phyloP scores from a whole-genome alignment of 2,888 invertebrate species.

The Encarsia formosa region DNA sequence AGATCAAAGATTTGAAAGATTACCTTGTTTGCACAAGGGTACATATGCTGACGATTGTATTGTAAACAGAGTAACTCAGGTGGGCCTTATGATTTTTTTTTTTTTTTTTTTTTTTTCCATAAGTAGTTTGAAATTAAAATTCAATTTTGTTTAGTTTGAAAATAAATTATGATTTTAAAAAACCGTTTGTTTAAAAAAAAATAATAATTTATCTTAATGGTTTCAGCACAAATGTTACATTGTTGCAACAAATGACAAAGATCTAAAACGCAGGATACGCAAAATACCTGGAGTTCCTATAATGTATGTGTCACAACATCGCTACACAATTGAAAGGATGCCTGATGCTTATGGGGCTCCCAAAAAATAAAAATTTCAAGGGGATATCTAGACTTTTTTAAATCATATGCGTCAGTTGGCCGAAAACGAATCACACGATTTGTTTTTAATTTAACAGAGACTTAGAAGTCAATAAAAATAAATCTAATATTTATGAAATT shows the following conservation, averaged over 20 bases:
- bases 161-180: no score
- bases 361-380: constrained; percentile 56
- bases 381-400: no score
- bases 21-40: constrained; percentile 93
- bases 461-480: no score
- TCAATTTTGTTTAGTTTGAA: no score
- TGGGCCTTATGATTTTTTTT: constrained; percentile 45
- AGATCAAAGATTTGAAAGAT: constrained; percentile 88
- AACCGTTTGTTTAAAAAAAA: background rate
- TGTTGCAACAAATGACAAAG: constrained; percentile 98
- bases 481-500: no score
- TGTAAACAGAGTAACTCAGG: constrained; percentile 87
- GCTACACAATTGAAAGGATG: constrained; percentile 96
- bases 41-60: constrained; percentile 99
- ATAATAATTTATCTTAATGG: constrained; percentile 9
- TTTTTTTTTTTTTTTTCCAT: no score
- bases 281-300: constrained; percentile 99
- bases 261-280: constrained; percentile 88
- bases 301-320: constrained; percentile 92
- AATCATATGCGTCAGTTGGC: no score
- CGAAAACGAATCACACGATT: no score
- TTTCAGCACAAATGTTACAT: constrained; percentile 96
- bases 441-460: no score
- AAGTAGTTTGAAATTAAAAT: background rate
- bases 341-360: constrained; percentile 98